phyloP scores from a whole-genome alignment of 2,797 vertebrate species.

The Phylloscopus collybita region DNA sequence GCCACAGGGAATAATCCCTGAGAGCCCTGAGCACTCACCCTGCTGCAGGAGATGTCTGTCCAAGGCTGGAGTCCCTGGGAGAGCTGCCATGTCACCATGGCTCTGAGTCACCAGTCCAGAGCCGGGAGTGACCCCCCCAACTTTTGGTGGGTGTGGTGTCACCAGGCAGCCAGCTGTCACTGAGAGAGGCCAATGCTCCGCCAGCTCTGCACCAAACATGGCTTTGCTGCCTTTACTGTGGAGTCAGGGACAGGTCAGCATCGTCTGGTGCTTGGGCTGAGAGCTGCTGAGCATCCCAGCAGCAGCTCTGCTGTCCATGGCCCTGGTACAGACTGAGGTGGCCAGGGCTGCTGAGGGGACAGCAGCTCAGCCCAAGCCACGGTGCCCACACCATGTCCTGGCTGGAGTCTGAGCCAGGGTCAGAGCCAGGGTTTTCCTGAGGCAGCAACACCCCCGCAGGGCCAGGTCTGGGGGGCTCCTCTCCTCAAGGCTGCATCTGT shows the following conservation, averaged over 20 bases:
- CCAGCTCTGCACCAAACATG: not conserved
- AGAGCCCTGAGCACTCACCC: not conserved
- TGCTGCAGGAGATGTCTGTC: not conserved
- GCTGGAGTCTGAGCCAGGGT: not conserved
- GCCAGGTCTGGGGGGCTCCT: not conserved
- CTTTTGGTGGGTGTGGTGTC: not conserved
- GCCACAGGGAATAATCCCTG: not conserved
- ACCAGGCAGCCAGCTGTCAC: rapidly evolving
- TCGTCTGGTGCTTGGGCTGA: not conserved
- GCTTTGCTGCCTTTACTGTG: not conserved
- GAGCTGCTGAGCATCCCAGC: not conserved
- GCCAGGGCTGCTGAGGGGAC: rapidly evolving
- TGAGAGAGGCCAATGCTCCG: rapidly evolving
- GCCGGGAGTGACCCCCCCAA: not conserved
- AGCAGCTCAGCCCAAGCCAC: not conserved
- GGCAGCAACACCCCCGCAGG: rapidly evolving
- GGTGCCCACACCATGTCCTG: rapidly evolving
- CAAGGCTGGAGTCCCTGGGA: not conserved
- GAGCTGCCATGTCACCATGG: not conserved
- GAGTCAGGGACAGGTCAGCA: not conserved
- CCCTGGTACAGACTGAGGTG: rapidly evolving
- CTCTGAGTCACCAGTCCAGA: not conserved
- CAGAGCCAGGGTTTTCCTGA: not conserved
- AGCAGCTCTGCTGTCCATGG: rapidly evolving
- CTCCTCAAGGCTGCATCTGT: not conserved